Conservation (phyloP, 2,888 invertebrate genomes). For the Napeogenes sylphis region DNA sequence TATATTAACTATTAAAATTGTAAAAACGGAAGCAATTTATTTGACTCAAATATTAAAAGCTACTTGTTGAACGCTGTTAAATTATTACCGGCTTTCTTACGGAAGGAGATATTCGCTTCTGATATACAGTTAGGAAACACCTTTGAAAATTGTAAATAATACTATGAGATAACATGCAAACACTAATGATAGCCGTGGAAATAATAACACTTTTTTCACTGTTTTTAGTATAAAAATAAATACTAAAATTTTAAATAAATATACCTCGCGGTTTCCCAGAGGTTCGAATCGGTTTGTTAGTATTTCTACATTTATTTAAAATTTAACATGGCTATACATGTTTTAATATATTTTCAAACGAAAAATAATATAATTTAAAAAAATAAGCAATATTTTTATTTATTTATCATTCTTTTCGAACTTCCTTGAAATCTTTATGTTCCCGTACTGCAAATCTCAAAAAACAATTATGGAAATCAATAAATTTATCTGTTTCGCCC, state of each 20-base stretch:
- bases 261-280: no score
- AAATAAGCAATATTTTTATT: no score
- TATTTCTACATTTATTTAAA: no score
- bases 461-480: slow-evolving; percentile 73
- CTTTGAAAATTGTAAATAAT: slow-evolving; percentile 34
- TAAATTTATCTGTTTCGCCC: slow-evolving; percentile 71
- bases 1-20: slow-evolving; percentile 23
- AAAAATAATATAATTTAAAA: background rate
- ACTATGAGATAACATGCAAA: background rate
- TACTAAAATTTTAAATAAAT: no score
- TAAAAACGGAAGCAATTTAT: slow-evolving; percentile 25
- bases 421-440: no score
- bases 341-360: no score
- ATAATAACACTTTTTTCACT: no score
- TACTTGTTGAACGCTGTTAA: slow-evolving; percentile 27
- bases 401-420: no score
- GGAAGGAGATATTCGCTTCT: slow-evolving; percentile 18
- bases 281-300: no score
- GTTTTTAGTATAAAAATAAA: no score
- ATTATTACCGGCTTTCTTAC: slow-evolving; percentile 24
- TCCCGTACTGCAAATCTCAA: slow-evolving; percentile 23
- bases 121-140: slow-evolving; percentile 18
- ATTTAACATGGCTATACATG: no score
- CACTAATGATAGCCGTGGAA: no score
- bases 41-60: slow-evolving; percentile 26